phyloP scores from a whole-genome alignment of 2,797 vertebrate species.

The Astyanax mexicanus region DNA sequence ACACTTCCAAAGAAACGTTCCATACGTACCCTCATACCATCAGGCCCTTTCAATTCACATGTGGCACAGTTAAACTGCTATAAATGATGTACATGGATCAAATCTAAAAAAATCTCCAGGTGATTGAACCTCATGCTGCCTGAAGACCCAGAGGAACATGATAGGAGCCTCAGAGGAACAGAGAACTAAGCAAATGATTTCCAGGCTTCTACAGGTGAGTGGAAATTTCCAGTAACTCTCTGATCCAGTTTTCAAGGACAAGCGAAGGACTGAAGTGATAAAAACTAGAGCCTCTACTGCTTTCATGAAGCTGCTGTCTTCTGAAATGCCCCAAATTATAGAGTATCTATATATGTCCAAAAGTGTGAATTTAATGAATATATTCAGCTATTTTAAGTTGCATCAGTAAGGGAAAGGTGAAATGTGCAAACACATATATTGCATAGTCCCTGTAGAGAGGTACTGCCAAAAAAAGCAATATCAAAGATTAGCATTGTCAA shows the following conservation, averaged over 20 bases:
- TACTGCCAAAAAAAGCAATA: too few relatives aligned
- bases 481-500: too few relatives aligned
- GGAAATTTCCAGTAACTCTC: conserved; percentile 41
- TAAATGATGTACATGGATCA: conserved; percentile 77
- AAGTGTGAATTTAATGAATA: too few relatives aligned
- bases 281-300: neutral
- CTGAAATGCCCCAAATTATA: neutral
- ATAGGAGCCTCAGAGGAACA: conserved; percentile 64
- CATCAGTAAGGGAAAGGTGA: too few relatives aligned
- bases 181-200: conserved; percentile 42
- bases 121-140: conserved; percentile 56
- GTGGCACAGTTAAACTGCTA: conserved; percentile 59
- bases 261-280: conserved; percentile 9
- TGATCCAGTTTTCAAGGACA: conserved; percentile 63
- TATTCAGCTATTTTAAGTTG: too few relatives aligned
- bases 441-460: too few relatives aligned
- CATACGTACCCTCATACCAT: neutral
- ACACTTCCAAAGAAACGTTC: neutral
- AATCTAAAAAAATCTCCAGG: conserved; percentile 64
- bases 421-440: too few relatives aligned
- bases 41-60: conserved; percentile 58
- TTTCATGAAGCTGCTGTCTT: neutral
- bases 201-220: conserved; percentile 38
- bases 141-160: conserved; percentile 63
- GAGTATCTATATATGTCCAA: too few relatives aligned